Evolutionary conservation across 2,888 invertebrate species (phyloP), one percentile per base, ranked within the genome.

Genomic region (Slavum lentiscoides): DNA sequence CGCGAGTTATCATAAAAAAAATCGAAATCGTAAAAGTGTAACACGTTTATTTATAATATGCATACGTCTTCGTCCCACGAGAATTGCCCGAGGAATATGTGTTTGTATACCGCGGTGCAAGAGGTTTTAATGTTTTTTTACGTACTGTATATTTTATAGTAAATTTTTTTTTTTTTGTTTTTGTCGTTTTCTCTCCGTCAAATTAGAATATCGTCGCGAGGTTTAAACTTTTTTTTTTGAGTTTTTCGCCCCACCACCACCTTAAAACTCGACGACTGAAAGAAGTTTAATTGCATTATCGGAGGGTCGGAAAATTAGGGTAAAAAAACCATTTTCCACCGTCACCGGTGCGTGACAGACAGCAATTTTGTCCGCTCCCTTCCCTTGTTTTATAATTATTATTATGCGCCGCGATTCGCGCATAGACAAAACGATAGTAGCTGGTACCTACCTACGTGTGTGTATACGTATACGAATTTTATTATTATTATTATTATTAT

Each of bases 231-330:
- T 30, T 30, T 30, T 30, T 30, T 75, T 68, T 21, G 49, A 70
- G 62, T 69, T 77, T 66, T 53, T 62, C n/a, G 11, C 49, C 1
- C 19, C 13, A n/a, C 11, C 23, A 7, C 23, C 30, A 2, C 53
- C 21, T 19, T 30, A 62, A 39, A 43, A 80, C 72, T 72, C 72
- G 23, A 58, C 69, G 58, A 70, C 70, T 13, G 39, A 72, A 72
- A 70, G 43, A 72, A 80, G 62, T 80, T 80, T 80, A 64, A 80
- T 72, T 72, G 72, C 43, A 72, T 72, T 70, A 72, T 64, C 58
- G 43, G 23, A 30, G 21, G 15, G 62, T 53, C 21, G 62, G 64
- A 23, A 80, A 80, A 80, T 80, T 80, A 80, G 53, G 17, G 72
- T 39, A 53, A 72, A 69, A 30, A 77, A 80, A 39, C 55, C 58